phyloP scores from a whole-genome alignment of 2,888 invertebrate species.

The Sicus ferrugineus region DNA sequence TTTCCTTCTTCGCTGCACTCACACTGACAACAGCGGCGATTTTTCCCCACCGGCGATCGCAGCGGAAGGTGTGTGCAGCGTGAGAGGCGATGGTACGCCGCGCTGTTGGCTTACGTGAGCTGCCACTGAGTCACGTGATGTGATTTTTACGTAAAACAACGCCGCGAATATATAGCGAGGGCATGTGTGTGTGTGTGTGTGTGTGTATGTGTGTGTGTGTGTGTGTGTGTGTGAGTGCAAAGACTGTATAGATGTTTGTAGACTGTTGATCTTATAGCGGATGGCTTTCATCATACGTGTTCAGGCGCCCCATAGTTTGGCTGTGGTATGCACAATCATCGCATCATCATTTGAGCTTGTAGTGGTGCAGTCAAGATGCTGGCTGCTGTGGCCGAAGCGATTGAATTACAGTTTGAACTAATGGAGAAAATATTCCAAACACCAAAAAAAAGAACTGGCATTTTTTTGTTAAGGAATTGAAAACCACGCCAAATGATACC shows the following conservation, averaged over 20 bases:
- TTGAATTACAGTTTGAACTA: slow-evolving; percentile 26
- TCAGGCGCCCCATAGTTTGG: neutral
- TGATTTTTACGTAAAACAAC: neutral
- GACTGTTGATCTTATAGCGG: neutral
- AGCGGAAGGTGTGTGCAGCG: neutral
- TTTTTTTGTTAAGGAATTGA: neutral
- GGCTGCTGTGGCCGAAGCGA: slow-evolving; percentile 24
- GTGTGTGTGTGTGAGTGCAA: too few species aligned
- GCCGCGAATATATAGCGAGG: too few species aligned
- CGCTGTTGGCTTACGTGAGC: neutral
- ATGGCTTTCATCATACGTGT: neutral
- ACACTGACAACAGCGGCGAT: slow-evolving; percentile 1
- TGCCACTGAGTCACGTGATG: slow-evolving; percentile 22
- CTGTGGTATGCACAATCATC: neutral
- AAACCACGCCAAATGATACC: neutral
- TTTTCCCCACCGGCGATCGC: slow-evolving; percentile 16
- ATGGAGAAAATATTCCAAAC: slow-evolving; percentile 11
- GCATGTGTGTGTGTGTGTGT: slow-evolving; percentile 1
- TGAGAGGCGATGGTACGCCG: neutral
- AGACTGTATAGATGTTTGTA: neutral
- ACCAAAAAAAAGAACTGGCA: slow-evolving; percentile 17
- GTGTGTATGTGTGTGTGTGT: neutral
- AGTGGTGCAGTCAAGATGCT: neutral
- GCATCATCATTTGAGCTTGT: neutral
- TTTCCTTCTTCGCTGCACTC: slow-evolving; percentile 11